Conservation (phyloP, 2,797 vertebrate genomes). For the Picus viridis region DNA sequence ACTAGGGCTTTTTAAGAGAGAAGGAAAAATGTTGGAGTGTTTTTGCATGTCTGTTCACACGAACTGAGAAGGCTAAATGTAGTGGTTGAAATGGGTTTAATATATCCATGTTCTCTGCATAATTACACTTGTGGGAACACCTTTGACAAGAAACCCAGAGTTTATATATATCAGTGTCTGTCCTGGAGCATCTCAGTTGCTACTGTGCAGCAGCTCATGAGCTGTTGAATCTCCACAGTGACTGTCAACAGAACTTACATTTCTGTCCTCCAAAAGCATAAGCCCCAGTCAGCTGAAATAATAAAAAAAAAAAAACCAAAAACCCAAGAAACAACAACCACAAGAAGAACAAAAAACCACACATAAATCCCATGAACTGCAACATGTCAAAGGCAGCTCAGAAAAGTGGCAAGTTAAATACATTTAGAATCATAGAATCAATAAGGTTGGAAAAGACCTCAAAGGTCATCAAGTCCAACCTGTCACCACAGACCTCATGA, state of each 20-base stretch:
- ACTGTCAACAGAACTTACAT: neutral
- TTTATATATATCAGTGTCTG: conserved; percentile 13
- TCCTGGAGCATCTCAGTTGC: neutral
- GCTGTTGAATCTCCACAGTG: neutral
- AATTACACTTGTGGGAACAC: conserved; percentile 12
- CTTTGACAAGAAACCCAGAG: conserved; percentile 49
- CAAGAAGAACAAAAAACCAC: too few relatives aligned
- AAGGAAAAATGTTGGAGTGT: neutral
- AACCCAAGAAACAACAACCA: too few relatives aligned
- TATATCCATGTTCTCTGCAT: neutral
- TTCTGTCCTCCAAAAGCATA: neutral
- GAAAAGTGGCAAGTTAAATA: neutral
- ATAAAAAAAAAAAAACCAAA: neutral
- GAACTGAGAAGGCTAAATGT: neutral
- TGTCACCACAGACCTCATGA: too few relatives aligned
- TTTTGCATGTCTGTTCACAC: neutral
- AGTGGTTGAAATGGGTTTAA: neutral
- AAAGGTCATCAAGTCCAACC: too few relatives aligned
- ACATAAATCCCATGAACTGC: neutral
- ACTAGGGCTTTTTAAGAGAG: neutral
- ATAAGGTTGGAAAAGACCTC: too few relatives aligned
- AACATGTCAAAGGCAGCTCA: neutral
- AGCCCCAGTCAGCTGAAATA: neutral
- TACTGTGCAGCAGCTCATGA: neutral
- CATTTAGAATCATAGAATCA: neutral